Base-by-base conservation (phyloP, 2,797 vertebrate genomes). In the Helicolenus hilgendorfi region DNA sequence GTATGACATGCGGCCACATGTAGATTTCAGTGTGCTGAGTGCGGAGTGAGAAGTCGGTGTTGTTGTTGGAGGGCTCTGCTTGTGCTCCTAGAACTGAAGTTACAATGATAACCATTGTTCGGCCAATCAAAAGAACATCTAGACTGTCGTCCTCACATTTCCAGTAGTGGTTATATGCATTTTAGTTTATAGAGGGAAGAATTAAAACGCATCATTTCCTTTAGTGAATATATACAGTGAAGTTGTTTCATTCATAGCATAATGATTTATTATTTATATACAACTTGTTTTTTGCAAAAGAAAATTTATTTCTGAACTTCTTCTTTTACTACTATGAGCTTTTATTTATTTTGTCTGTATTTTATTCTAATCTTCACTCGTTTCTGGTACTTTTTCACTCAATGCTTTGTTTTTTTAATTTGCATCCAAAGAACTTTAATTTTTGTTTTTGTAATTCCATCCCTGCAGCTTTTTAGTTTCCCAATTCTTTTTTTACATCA, bases 251-350 rank as follows among this genome's bases (percentile, higher is more conserved):
- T 14, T 85, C 68, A 35, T 67, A 72, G 27, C 49, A 80, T 86
- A 36, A 55, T 77, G 18, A 83, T 88, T 91, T 83, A 90, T 87
- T 89, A 90, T 88, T 90, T 89, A 89, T 91, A 78, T 90, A 60
- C 75, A 68, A 78, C 41, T 80, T 90, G 84, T 80, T 81, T 87
- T 85, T 79, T 49, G 73, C 31, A 56, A 3, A 7, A 33, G 2
- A 33, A 35, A 35, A 8, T 35, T 73, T 84, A 75, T 84, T 74
- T 80, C 22, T 67, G 8, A 63, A 24, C 24, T 70, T 89, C 29
- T 85, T 55, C 70, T 94, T 94, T 89, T 89, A 69, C 79, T 86
- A 84, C 87, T 93, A 89, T 93, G 86, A 92, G 85, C 33, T 83
- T 91, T 86, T 87, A 90, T 86, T 90, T 93, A 81, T 95, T 83